Conservation (phyloP, 92 coral and sea anemone species). For the Bergia sp. region DNA sequence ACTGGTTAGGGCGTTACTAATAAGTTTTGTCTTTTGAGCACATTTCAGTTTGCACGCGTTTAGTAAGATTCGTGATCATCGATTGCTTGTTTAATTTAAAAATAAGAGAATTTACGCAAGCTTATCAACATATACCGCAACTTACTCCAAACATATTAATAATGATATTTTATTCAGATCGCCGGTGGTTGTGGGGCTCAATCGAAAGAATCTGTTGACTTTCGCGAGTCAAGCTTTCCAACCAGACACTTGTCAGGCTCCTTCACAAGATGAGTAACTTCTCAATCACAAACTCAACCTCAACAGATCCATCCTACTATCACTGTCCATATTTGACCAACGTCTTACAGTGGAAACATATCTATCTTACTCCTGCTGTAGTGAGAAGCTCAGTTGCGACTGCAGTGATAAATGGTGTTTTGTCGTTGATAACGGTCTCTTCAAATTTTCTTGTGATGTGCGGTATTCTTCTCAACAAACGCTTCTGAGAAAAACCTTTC, state of each 20-base stretch:
- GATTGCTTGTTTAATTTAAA: neutral
- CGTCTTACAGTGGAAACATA: neutral
- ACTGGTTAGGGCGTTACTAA: too few species aligned
- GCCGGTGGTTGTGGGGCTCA: neutral
- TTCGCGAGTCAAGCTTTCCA: neutral
- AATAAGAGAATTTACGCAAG: too few species aligned
- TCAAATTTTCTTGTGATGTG: constrained; percentile 7
- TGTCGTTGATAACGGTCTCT: neutral
- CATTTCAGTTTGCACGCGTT: neutral
- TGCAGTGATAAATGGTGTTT: neutral
- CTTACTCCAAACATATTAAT: neutral
- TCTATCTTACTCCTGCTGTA: neutral
- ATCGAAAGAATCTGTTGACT: neutral
- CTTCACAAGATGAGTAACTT: neutral
- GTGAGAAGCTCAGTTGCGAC: neutral
- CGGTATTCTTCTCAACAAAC: constrained; percentile 3
- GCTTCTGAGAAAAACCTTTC: neutral
- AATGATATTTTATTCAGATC: neutral
- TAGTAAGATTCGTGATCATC: neutral
- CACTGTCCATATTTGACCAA: neutral
- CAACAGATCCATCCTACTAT: neutral
- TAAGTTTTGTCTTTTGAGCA: too few species aligned
- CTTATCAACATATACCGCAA: too few species aligned
- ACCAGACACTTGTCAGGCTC: neutral
- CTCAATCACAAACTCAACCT: neutral